phyloP scores from a whole-genome alignment of 2,113 vertebrate species.

The Chaetura pelagica region DNA sequence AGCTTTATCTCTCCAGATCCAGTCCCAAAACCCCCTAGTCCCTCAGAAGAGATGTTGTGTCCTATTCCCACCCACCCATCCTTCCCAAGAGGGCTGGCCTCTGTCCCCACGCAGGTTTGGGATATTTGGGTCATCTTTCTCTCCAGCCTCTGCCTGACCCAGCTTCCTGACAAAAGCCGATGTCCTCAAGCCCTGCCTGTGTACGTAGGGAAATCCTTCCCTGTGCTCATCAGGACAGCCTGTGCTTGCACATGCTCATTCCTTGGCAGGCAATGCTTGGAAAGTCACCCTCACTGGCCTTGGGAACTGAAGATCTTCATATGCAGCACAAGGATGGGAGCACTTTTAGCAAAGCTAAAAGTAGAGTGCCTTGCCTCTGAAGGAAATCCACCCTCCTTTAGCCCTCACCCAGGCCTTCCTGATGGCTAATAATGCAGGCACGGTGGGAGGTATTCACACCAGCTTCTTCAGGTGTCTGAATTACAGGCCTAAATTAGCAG shows the following conservation, averaged over 20 bases:
- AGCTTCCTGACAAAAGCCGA: background rate
- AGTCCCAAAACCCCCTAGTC: background rate
- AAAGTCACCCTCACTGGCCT: background rate
- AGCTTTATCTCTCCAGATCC: background rate
- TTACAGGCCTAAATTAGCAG: background rate
- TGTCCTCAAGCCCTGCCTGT: background rate
- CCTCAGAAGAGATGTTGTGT: background rate
- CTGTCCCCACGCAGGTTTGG: rapidly evolving
- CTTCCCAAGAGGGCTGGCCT: background rate
- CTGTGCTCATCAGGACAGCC: rapidly evolving
- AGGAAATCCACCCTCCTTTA: background rate
- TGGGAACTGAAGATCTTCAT: background rate
- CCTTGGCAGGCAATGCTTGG: background rate
- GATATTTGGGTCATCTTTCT: background rate
- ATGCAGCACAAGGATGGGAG: background rate
- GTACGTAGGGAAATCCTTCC: background rate
- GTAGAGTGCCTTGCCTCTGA: background rate
- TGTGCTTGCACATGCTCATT: background rate
- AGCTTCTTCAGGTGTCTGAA: background rate
- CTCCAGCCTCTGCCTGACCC: background rate
- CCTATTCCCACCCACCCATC: background rate
- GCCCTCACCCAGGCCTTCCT: background rate
- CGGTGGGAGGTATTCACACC: background rate
- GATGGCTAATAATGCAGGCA: background rate
- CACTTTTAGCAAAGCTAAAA: background rate